Conservation (phyloP, 92 coral and sea anemone species). For the Siderastrea radians region DNA sequence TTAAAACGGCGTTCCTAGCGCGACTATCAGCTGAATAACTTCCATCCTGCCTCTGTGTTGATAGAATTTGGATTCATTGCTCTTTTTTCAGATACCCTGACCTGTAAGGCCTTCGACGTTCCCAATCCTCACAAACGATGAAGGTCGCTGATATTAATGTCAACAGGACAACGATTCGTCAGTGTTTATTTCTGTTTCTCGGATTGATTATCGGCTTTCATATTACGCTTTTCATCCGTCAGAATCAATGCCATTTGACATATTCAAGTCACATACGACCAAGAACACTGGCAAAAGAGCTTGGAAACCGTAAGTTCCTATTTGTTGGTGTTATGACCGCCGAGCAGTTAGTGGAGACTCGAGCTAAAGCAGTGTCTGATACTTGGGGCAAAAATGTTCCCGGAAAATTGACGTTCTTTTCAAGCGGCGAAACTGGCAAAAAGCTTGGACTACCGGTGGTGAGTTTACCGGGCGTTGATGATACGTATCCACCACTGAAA, state of each 20-base stretch:
- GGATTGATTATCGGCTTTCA: conserved; percentile 26
- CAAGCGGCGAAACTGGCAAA: conserved; percentile 17
- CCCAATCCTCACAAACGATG: not conserved
- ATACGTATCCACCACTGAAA: conserved; percentile 66
- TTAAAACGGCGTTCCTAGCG: not conserved
- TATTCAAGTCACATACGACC: conserved; percentile 5
- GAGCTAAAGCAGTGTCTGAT: conserved; percentile 62
- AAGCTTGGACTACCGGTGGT: conserved; percentile 59
- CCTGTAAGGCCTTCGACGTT: no score
- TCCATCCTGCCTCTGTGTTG: not conserved
- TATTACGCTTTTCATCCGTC: conserved; percentile 13
- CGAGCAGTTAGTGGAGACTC: conserved; percentile 46
- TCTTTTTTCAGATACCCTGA: not conserved
- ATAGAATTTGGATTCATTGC: not conserved
- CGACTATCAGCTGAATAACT: not conserved
- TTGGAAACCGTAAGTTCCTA: conserved; percentile 27
- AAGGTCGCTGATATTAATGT: not conserved
- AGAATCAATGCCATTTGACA: conserved; percentile 27
- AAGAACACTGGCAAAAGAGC: conserved; percentile 26
- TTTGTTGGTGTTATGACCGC: conserved; percentile 72
- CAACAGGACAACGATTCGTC: conserved; percentile 5
- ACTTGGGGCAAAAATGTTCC: conserved; percentile 69
- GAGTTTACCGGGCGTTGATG: conserved; percentile 62
- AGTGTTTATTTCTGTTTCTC: conserved; percentile 1
- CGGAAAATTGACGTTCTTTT: conserved; percentile 56